These are phyloP conservation scores for Pantherophis guttatus DNA, from an alignment of 2,113 vertebrate genomes.

Conservation along the genomic window DNA sequence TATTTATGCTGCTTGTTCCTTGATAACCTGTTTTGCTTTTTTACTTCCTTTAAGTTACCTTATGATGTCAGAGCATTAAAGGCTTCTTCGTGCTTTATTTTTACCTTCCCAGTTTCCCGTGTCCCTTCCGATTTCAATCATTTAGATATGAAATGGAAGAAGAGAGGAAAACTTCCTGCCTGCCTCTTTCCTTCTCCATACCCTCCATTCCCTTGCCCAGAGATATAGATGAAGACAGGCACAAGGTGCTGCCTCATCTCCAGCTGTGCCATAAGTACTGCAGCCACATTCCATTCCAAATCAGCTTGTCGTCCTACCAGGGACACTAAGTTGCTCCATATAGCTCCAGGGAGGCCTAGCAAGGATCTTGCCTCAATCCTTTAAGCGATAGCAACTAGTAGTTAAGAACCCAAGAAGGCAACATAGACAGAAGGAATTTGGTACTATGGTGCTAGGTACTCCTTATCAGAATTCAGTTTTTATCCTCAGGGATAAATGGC, in stretches of 20 bases:
- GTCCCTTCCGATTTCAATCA: neutral
- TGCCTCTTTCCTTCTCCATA: neutral
- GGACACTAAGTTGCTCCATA: neutral
- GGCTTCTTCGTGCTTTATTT: neutral
- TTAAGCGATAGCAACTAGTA: neutral
- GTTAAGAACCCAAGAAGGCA: neutral
- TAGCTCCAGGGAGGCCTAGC: neutral
- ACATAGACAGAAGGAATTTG: neutral
- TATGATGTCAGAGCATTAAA: neutral
- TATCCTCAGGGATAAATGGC: neutral
- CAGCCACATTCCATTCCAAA: neutral
- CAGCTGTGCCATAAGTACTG: neutral
- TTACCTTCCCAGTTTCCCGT: neutral
- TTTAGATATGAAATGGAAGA: neutral
- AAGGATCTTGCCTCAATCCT: neutral
- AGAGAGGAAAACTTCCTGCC: neutral
- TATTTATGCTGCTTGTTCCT: neutral
- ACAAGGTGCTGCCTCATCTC: neutral
- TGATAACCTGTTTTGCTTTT: neutral
- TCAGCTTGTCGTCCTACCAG: neutral
- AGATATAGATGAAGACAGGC: neutral
- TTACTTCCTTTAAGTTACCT: neutral
- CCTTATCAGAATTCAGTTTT: neutral
- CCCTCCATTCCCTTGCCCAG: neutral
- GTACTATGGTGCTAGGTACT: neutral